Base-by-base conservation (phyloP, 2,797 vertebrate species). In the Anniella stebbinsi region DNA sequence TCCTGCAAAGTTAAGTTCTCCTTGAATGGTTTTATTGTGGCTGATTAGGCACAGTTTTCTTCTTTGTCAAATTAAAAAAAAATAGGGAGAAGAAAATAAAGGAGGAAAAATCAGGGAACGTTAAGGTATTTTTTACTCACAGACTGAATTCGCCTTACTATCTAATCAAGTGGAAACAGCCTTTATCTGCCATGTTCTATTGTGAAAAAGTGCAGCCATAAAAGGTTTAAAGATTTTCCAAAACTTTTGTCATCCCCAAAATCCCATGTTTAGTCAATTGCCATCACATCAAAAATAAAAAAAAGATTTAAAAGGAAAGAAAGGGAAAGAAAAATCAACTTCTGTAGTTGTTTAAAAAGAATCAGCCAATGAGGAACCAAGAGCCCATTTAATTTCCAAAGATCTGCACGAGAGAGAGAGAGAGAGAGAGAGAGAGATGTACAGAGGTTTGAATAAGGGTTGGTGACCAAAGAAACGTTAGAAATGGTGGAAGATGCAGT, bases 401-500 rank as follows among this genome's bases (percentile, higher is more conserved):
- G 97, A 99, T 99, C 98, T 99, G 98, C 98, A 99, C 99, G 45
- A 45, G 45, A 45, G 45, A 45, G 45, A 45, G 45, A 45, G 45
- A 45, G 51, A 54, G 51, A 54, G 51, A 18, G 60, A 63, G 60
- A 17, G 15, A 63, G 60, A 63, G 17, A 98, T 93, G 97, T 96
- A 96, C 94, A 93, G 94, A 93, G 96, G 97, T 94, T 95, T 98
- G 98, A 98, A 99, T 98, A 96, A 97, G 97, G 97, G 97, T 98
- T 95, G 91, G 98, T 98, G 98, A 97, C 98, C 98, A 99, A 98
- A 98, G 98, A 98, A 98, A 99, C 98, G 97, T 96, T 96, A 97
- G 98, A 98, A 99, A 99, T 98, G 98, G 98, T 98, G 96, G 98
- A 98, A 99, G 98, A 99, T 98, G 98, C 98, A 98, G 98, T 99